phyloP scores from a whole-genome alignment of 2,888 invertebrate species.

The Carterocephalus palaemon region DNA sequence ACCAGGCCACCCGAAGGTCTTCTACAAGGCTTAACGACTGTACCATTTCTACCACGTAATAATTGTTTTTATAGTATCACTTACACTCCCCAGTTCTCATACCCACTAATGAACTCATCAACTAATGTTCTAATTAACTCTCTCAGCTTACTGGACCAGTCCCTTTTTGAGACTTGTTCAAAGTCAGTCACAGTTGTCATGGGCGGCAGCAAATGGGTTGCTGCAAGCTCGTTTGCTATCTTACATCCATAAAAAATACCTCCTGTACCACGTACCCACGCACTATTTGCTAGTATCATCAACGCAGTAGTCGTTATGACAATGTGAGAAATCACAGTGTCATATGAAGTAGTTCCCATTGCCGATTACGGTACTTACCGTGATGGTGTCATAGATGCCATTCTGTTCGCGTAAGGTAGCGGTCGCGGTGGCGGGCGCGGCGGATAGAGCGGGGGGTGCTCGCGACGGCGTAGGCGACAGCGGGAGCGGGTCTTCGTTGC shows the following conservation, averaged over 20 bases:
- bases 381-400: slow-evolving; percentile 74
- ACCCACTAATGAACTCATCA: too few species aligned
- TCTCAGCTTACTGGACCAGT: too few species aligned
- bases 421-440: slow-evolving; percentile 38
- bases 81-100: too few species aligned
- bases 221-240: too few species aligned
- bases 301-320: slow-evolving; percentile 1
- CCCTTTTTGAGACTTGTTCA: too few species aligned
- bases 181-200: too few species aligned
- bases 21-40: too few species aligned
- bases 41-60: too few species aligned
- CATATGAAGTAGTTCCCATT: slow-evolving; percentile 9
- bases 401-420: slow-evolving; percentile 49
- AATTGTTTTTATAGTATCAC: too few species aligned
- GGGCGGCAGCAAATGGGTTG: too few species aligned
- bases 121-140: too few species aligned
- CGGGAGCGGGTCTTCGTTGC: slow-evolving; percentile 68
- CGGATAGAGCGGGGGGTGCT: slow-evolving; percentile 44
- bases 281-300: slow-evolving; percentile 3
- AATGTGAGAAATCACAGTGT: slow-evolving; percentile 8
- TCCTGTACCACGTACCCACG: neutral
- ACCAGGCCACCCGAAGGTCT: too few species aligned
- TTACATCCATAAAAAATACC: neutral
- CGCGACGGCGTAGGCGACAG: slow-evolving; percentile 59
- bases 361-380: slow-evolving; percentile 46